Percentiles rank a stretch among this genome's conserved stretches.
phyloP scores from a whole-genome alignment of 2,888 invertebrate species.

The Rhaphigaster nebulosa region DNA sequence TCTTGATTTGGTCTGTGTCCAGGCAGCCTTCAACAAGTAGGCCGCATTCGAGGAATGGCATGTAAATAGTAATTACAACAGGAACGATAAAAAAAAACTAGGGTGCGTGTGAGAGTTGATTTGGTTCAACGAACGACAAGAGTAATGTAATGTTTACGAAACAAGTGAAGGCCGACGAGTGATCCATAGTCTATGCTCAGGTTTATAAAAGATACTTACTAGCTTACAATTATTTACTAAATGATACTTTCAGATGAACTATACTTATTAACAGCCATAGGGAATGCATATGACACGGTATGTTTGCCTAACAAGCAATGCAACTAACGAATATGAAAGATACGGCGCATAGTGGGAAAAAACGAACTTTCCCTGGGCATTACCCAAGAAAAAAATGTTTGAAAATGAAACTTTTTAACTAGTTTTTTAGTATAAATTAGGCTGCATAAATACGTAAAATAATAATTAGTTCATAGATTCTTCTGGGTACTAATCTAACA shows the following conservation, averaged over 20 bases:
- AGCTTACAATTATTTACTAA: neutral
- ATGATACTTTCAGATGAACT: neutral
- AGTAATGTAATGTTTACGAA: neutral
- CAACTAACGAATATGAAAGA: neutral
- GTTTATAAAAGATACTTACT: neutral
- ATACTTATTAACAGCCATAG: neutral
- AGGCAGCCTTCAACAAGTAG: slow-evolving; percentile 11
- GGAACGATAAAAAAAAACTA: neutral
- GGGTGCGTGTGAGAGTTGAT: neutral
- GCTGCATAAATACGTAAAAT: too few species aligned
- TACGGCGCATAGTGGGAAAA: too few species aligned
- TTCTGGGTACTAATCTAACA: too few species aligned
- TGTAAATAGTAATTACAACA: neutral
- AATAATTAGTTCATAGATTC: too few species aligned
- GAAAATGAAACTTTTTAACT: too few species aligned
- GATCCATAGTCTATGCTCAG: neutral
- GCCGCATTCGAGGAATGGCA: neutral
- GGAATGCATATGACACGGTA: neutral
- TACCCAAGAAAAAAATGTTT: too few species aligned
- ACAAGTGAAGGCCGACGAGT: neutral
- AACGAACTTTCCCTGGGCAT: too few species aligned
- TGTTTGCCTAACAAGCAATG: neutral
- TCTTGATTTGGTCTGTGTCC: neutral
- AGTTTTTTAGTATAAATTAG: too few species aligned
- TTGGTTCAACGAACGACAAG: neutral